Evolutionary conservation across 2,113 vertebrate genomes (phyloP), one percentile per base, ranked within the genome.

Genomic region (Eira barbara): DNA sequence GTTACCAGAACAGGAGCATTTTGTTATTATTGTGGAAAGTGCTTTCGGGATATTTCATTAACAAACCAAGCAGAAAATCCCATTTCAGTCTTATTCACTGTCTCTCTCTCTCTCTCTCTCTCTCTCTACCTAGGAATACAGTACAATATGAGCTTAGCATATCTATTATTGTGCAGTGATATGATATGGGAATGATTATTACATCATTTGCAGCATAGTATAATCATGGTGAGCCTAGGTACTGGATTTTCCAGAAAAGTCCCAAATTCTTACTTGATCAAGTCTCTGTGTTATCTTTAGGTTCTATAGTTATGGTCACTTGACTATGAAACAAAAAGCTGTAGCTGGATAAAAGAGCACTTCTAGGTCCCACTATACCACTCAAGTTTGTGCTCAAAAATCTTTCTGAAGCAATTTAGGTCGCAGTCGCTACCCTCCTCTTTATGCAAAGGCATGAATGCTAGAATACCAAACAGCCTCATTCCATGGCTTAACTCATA

Each of bases 21-120:
- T 88, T 92, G 63, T 82, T 87, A 80, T 34, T 93, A 45, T 94
- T 92, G 27, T 17, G 1, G 42, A 91, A 97, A 96, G 14, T 65
- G 55, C 67, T 93, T 79, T 95, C 65, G 88, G 29, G 73, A 86
- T 82, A 89, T 95, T 94, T 95, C 76, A 76, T 93, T 91, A 96
- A 55, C 91, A 97, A 94, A 94, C 61, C 52, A 89, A 96, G 88
- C 65, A 97, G 94, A 97, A 97, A 97, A 92, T 85, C 74, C 71
- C 85, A 79, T 91, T 78, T 94, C 39, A 18, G 65, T 76, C 52
- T 92, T 91, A 83, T 12, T 73, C 69, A 27, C 45, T n/a, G 29
- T 34, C 52, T 90, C 7, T 71, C 69, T 36, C 67, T 69, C 67
- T 69, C 65, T 69, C 65, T n/a, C n/a, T n/a, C n/a, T 73, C 69